phyloP scores from a whole-genome alignment of 2,113 vertebrate species.

The Rhagologus leucostigma region DNA sequence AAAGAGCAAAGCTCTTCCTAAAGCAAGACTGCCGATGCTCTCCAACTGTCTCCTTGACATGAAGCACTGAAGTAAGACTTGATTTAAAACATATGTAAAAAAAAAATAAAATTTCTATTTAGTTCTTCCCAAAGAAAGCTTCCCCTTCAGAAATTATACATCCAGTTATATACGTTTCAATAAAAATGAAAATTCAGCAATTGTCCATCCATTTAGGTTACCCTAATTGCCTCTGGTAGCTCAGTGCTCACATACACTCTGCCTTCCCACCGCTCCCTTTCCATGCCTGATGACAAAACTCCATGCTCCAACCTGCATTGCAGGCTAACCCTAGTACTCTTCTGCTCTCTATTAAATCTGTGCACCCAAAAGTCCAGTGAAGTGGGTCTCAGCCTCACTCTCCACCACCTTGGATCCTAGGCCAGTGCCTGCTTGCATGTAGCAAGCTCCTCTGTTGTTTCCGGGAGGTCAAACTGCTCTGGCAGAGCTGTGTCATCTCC shows the following conservation, averaged over 20 bases:
- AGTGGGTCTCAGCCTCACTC: background rate
- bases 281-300: background rate
- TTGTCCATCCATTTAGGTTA: background rate
- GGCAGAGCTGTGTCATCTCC: background rate
- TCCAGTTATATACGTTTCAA: background rate
- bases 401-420: background rate
- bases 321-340: background rate
- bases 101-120: background rate
- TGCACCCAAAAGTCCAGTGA: background rate
- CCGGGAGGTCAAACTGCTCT: background rate
- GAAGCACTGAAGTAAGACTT: background rate
- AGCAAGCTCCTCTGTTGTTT: background rate
- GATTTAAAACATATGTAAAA: background rate
- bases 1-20: background rate
- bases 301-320: background rate
- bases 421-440: background rate
- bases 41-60: background rate
- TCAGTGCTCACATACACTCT: fast-evolving
- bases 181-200: background rate
- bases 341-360: background rate
- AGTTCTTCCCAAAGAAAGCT: background rate
- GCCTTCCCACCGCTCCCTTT: background rate
- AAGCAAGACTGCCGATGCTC: background rate
- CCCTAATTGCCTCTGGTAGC: background rate
- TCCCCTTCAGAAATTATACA: background rate